These are phyloP conservation scores for Poeciliopsis gracilis DNA, from an alignment of 2,797 vertebrate genomes.

Conservation along the genomic window DNA sequence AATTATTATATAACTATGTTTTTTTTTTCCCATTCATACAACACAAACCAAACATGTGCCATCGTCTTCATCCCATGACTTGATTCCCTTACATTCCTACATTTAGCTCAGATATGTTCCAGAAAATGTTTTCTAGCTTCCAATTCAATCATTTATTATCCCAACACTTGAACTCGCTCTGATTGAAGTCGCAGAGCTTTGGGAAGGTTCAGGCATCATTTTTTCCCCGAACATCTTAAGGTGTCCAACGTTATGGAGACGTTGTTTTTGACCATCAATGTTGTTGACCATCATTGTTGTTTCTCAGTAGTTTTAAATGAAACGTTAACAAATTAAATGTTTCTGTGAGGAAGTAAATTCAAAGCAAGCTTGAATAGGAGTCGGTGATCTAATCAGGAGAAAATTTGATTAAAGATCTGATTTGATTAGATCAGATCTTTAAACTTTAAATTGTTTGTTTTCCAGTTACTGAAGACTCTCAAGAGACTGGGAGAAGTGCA, in stretches of 20 bases:
- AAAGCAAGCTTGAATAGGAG: not conserved
- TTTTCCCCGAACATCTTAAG: not conserved
- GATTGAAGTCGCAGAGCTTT: not conserved
- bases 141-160: not conserved
- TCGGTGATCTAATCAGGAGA: not conserved
- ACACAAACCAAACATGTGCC: not conserved
- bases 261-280: not conserved
- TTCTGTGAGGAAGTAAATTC: not conserved
- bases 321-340: not conserved
- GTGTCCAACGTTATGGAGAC: not conserved
- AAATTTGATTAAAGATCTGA: no score
- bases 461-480: slow-evolving; percentile 92
- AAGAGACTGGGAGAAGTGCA: slow-evolving; percentile 91
- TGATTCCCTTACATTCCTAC: not conserved
- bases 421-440: not conserved
- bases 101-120: not conserved
- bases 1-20: not conserved
- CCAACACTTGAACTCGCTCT: not conserved
- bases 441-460: slow-evolving; percentile 11
- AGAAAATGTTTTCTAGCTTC: not conserved
- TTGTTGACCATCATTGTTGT: no score
- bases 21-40: not conserved
- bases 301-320: not conserved
- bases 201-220: not conserved
- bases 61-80: not conserved